Conservation (phyloP, 2,888 invertebrate species). For the Glyphotaelius pellucidus region DNA sequence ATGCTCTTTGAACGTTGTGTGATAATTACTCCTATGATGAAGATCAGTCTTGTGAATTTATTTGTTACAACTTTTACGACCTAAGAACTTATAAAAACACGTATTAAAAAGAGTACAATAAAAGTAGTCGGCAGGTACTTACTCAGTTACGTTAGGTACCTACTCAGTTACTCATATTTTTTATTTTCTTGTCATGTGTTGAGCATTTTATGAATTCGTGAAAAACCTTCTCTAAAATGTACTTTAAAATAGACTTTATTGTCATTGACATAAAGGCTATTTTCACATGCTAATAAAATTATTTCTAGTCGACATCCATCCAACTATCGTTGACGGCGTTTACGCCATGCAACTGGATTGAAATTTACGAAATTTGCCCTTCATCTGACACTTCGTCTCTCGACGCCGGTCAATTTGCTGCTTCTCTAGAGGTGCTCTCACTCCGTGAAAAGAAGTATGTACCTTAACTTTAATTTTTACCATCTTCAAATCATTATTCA, state of each 20-base stretch:
- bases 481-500: neutral
- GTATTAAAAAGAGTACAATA: too few species aligned
- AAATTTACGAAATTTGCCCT: constrained; percentile 58
- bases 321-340: neutral
- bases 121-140: too few species aligned
- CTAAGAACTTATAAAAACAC: too few species aligned
- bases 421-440: constrained; percentile 32
- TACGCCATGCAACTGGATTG: neutral
- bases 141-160: too few species aligned
- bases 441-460: constrained; percentile 20
- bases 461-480: neutral
- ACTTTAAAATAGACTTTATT: neutral
- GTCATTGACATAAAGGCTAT: neutral
- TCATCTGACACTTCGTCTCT: constrained; percentile 61
- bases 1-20: too few species aligned
- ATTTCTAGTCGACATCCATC: neutral
- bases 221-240: neutral
- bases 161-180: too few species aligned
- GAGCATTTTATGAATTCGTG: neutral
- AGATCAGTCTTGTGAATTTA: too few species aligned
- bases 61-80: too few species aligned
- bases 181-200: neutral
- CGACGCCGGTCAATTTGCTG: constrained; percentile 55
- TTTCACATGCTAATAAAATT: neutral
- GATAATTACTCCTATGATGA: too few species aligned